Evolutionary conservation across 2,113 vertebrate genomes (phyloP).

Genomic region (Macrotis lagotis): DNA sequence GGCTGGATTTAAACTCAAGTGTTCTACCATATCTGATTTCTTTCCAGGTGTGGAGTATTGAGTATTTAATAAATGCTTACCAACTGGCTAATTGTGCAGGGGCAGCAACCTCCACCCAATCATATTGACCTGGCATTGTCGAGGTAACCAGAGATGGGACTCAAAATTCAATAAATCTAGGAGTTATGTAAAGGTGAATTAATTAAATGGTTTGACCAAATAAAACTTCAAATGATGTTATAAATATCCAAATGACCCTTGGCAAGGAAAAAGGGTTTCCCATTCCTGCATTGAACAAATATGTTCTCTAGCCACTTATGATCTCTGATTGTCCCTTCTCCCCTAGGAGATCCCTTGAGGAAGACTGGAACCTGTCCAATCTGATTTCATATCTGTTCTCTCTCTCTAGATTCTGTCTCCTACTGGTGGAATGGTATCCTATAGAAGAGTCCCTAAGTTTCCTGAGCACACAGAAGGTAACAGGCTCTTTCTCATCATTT

Average conservation of each 20-base stretch:
- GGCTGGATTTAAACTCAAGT: background rate
- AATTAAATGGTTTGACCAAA: too few relatives aligned
- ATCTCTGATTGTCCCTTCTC: background rate
- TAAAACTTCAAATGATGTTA: too few relatives aligned
- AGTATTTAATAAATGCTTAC: background rate
- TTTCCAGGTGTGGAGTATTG: background rate
- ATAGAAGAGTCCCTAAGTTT: background rate
- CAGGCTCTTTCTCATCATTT: background rate
- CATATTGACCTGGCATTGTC: too few relatives aligned
- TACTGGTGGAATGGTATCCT: background rate
- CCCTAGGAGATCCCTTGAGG: background rate
- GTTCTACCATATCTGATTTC: too few relatives aligned
- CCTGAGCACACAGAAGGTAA: background rate
- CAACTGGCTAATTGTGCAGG: background rate
- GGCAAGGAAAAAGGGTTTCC: too few relatives aligned
- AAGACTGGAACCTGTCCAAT: background rate
- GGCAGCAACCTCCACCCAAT: too few relatives aligned
- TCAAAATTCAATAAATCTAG: too few relatives aligned
- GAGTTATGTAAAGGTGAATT: too few relatives aligned
- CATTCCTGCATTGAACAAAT: too few relatives aligned
- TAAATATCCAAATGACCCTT: too few relatives aligned
- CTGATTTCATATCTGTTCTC: background rate
- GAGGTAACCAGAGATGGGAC: too few relatives aligned
- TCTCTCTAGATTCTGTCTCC: background rate
- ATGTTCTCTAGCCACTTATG: background rate